Percentiles rank a stretch among this genome's conserved stretches.
These are phyloP conservation scores for Strix aluco DNA, from an alignment of 2,113 vertebrate genomes.

Conservation along the genomic window DNA sequence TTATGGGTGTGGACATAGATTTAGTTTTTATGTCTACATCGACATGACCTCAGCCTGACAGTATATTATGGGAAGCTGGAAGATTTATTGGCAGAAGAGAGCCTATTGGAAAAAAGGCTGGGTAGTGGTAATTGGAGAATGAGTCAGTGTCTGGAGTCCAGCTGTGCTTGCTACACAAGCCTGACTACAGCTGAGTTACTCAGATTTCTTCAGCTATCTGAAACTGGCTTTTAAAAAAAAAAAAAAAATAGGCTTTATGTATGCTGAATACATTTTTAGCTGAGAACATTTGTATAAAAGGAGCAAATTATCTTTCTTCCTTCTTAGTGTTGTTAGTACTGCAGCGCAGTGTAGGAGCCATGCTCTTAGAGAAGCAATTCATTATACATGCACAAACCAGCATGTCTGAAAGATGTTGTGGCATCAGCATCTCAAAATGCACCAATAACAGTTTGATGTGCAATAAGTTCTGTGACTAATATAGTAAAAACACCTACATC, in stretches of 20 bases:
- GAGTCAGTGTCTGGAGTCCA: slow-evolving; percentile 71
- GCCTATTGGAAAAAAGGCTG: neutral
- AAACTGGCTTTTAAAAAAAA: neutral
- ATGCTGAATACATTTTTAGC: neutral
- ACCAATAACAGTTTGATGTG: neutral
- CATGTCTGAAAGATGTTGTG: neutral
- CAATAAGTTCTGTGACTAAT: neutral
- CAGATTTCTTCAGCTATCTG: neutral
- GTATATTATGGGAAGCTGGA: slow-evolving; percentile 2
- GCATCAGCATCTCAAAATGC: neutral
- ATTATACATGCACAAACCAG: neutral
- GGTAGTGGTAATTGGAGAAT: slow-evolving; percentile 39
- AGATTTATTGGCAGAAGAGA: slow-evolving; percentile 4
- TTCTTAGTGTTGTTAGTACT: neutral
- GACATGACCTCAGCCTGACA: slow-evolving; percentile 35
- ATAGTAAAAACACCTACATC: neutral
- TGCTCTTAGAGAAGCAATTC: neutral
- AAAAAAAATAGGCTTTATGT: neutral
- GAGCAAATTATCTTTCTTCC: neutral
- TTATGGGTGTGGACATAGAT: neutral
- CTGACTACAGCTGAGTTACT: neutral
- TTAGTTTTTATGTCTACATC: slow-evolving; percentile 8
- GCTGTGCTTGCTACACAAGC: slow-evolving; percentile 24
- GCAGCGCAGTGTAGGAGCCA: neutral
- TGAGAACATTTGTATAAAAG: neutral